Percentiles rank a stretch among this genome's conserved stretches.
Conservation (phyloP, 2,888 invertebrate genomes). For the Apamea anceps region DNA sequence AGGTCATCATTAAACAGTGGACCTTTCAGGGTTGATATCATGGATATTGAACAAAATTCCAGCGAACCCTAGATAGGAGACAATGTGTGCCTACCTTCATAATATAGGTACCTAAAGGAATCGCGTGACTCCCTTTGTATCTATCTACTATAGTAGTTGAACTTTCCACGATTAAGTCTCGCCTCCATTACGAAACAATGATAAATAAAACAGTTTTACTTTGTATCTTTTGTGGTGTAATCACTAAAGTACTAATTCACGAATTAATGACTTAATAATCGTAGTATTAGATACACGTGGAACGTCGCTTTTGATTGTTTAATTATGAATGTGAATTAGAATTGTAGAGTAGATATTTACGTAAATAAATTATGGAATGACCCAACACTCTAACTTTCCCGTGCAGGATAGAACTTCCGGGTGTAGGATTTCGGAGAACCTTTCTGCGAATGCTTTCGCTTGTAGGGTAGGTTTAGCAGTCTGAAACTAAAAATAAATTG, state of each 20-base stretch:
- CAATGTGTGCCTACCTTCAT: conserved; percentile 62
- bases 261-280: conserved; percentile 57
- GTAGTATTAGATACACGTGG: conserved; percentile 10
- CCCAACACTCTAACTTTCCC: background rate
- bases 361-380: background rate
- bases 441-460: background rate
- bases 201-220: conserved; percentile 56
- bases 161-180: conserved; percentile 49
- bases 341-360: background rate
- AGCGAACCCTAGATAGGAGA: conserved; percentile 70
- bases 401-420: no score
- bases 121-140: conserved; percentile 73
- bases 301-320: conserved; percentile 17
- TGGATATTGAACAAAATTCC: conserved; percentile 48
- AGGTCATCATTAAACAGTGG: conserved; percentile 7
- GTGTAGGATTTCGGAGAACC: background rate
- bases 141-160: conserved; percentile 37
- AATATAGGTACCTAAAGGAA: conserved; percentile 62
- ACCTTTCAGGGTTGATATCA: conserved; percentile 17
- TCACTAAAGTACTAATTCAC: conserved; percentile 43
- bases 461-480: background rate
- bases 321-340: conserved; percentile 10
- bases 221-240: conserved; percentile 37
- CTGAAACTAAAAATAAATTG: background rate
- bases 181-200: conserved; percentile 57